Base-by-base conservation (phyloP, 2,113 vertebrate species). In the Lampris incognitus region DNA sequence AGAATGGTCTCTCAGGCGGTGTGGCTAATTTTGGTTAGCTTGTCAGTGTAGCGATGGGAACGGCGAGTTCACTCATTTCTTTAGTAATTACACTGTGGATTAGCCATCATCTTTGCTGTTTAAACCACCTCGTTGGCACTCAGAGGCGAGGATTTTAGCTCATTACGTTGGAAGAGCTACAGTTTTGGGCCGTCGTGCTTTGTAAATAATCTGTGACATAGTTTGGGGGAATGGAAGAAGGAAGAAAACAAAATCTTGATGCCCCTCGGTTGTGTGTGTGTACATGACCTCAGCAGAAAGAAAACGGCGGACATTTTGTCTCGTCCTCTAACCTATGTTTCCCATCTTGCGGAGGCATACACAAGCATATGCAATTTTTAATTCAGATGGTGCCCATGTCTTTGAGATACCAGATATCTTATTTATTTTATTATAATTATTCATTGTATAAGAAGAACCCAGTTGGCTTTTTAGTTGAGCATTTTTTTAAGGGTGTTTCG, bases 351-450 rank as follows among this genome's bases (percentile, higher is more conserved):
- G 74, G 69, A 75, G 76, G 10, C 82, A 66, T 87, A 84, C 77
- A 80, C 81, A 82, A 49, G 61, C 74, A 83, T 91, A 86, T 87
- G 87, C 92, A 90, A 92, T 95, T 96, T 95, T 94, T 95, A 95
- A 95, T 94, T 94, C 90, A 93, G 93, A 94, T 93, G 90, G 89
- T 94, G 93, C 95, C 94, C 95, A 94, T 95, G 94, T 89, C 87
- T 92, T 94, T 92, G 88, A 91, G 92, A 86, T 86, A 92, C 89
- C 85, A 92, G 84, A 92, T 90, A 92, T 93, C 95, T 92, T 85
- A 95, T 97, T 97, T 97, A 96, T 97, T 97, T 96, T 96, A 94
- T 94, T 96, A 95, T 93, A 91, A 94, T 92, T 92, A 93, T 92
- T 97, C 93, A 91, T 93, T 95, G 94, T 96, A 83, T 90, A 92